These are phyloP conservation scores for Urocynchramus pylzowi DNA, from an alignment of 2,113 vertebrate species.

Conservation along the genomic window DNA sequence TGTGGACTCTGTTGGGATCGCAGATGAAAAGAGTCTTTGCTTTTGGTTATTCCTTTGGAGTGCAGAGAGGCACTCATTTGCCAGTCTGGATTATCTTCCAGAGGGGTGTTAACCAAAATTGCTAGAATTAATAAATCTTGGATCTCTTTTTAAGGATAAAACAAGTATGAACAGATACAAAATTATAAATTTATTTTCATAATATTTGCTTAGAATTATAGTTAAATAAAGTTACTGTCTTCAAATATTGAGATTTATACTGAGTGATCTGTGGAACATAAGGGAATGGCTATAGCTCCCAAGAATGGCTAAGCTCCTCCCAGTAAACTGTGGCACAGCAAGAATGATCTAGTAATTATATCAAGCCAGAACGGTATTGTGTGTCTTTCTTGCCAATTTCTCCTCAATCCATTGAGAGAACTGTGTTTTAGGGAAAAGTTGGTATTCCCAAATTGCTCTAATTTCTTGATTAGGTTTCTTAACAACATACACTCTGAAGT, in stretches of 20 bases:
- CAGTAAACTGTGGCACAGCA: not conserved
- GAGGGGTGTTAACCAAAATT: not conserved
- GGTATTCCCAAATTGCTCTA: rapidly evolving
- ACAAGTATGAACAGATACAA: not conserved
- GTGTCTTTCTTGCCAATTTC: not conserved
- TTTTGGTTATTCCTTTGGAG: not conserved
- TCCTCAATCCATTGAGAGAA: not conserved
- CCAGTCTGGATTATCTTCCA: not conserved
- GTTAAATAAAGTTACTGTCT: not conserved
- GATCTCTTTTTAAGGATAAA: not conserved
- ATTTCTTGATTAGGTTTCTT: no score
- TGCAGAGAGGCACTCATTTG: not conserved
- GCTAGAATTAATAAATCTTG: not conserved
- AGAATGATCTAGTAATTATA: not conserved
- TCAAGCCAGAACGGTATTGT: not conserved
- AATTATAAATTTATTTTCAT: not conserved
- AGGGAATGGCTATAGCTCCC: not conserved
- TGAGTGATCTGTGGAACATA: not conserved
- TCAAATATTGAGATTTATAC: not conserved
- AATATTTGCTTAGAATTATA: not conserved
- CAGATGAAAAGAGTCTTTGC: not conserved
- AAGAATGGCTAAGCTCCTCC: not conserved
- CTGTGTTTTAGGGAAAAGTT: not conserved
- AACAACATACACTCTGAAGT: not conserved
- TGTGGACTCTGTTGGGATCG: rapidly evolving